Percentiles rank a stretch among this genome's conserved stretches.
Evolutionary conservation across 2,888 invertebrate genomes (phyloP).

Genomic region (Sepiola atlantica): DNA sequence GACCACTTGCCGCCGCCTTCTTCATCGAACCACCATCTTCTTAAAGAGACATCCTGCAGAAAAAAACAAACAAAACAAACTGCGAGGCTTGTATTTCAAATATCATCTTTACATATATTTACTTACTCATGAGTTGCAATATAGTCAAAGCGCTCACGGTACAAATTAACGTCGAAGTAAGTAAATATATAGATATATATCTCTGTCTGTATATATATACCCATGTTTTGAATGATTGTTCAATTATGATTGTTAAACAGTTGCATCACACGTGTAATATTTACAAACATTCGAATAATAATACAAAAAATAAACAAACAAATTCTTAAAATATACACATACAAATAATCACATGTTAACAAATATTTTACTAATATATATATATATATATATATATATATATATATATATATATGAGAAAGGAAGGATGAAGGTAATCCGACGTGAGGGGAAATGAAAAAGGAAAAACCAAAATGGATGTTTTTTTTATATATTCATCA

Average conservation of each 20-base stretch:
- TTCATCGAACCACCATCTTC: not conserved
- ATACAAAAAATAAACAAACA: not conserved
- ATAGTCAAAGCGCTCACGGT: not conserved
- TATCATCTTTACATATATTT: not conserved
- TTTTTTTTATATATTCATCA: no score
- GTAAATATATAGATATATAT: not conserved
- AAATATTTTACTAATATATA: not conserved
- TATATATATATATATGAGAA: no score
- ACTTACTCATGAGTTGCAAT: not conserved
- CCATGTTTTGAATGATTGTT: not conserved
- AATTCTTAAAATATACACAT: not conserved
- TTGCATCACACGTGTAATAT: not conserved
- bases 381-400: not conserved
- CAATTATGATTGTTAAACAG: not conserved
- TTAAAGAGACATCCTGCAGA: not conserved
- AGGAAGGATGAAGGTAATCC: no score
- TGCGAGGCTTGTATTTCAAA: slow-evolving; percentile 18
- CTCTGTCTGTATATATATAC: no score
- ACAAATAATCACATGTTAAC: not conserved
- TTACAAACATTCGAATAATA: not conserved
- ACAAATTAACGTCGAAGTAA: not conserved
- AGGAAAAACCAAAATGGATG: no score
- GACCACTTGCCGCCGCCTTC: not conserved
- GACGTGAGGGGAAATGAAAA: no score
- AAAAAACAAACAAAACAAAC: not conserved